phyloP scores from a whole-genome alignment of 1,140 invertebrate genomes.

The Philaenus spumarius region DNA sequence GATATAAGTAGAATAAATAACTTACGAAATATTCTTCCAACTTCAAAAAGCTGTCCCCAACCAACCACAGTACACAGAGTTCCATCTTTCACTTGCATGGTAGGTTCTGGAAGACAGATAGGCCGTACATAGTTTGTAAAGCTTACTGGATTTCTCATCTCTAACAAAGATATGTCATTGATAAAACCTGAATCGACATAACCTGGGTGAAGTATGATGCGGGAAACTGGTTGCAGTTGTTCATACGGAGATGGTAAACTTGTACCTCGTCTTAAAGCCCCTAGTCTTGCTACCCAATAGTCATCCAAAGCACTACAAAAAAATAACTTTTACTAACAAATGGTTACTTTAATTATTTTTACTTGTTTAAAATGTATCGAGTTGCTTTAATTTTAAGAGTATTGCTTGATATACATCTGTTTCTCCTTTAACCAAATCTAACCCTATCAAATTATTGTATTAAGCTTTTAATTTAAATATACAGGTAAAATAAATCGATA shows the following conservation, averaged over 20 bases:
- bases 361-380: too few relatives aligned
- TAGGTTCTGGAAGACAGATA: slow-evolving; percentile 55
- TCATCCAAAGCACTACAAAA: slow-evolving; percentile 57
- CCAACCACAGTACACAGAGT: slow-evolving; percentile 69
- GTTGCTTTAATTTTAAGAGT: too few relatives aligned
- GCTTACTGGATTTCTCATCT: slow-evolving; percentile 51
- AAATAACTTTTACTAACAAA: too few relatives aligned
- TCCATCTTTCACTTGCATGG: slow-evolving; percentile 49
- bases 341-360: too few relatives aligned
- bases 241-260: slow-evolving; percentile 70
- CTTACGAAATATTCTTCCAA: slow-evolving; percentile 74
- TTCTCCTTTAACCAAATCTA: too few relatives aligned
- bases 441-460: too few relatives aligned
- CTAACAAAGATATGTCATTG: slow-evolving; percentile 70
- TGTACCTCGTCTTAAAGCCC: slow-evolving; percentile 60
- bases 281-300: slow-evolving; percentile 72
- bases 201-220: slow-evolving; percentile 64
- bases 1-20: slow-evolving; percentile 24
- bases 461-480: too few relatives aligned
- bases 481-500: too few relatives aligned
- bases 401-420: too few relatives aligned
- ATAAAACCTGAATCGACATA: slow-evolving; percentile 71
- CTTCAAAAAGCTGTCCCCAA: slow-evolving; percentile 76
- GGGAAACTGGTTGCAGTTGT: slow-evolving; percentile 50
- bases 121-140: slow-evolving; percentile 71